Evolutionary conservation across 2,888 invertebrate genomes (phyloP).

Genomic region (Rosalia funebris): DNA sequence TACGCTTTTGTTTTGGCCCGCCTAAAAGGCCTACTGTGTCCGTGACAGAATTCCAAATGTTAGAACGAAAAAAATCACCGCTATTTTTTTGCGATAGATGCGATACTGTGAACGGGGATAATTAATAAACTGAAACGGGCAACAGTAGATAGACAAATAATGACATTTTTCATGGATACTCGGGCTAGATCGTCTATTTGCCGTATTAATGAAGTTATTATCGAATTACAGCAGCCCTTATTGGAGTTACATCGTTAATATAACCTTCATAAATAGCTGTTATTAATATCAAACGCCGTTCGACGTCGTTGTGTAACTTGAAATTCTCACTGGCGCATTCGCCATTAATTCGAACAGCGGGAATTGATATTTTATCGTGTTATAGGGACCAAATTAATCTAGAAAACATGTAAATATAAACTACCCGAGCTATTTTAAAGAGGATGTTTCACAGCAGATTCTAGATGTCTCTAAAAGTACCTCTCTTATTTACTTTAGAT

Average conservation of each 20-base stretch:
- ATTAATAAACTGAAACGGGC: conserved; percentile 1
- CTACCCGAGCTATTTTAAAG: too few species aligned
- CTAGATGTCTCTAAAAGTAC: too few species aligned
- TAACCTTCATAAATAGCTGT: conserved; percentile 31
- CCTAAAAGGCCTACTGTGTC: not conserved
- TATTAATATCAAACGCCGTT: conserved; percentile 14
- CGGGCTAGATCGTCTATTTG: conserved; percentile 33
- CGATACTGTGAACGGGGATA: too few species aligned
- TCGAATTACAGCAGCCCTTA: conserved; percentile 42
- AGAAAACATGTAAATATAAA: too few species aligned
- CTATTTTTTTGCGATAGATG: not conserved
- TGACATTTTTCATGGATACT: conserved; percentile 30
- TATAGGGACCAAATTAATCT: too few species aligned
- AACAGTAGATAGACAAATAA: conserved; percentile 34
- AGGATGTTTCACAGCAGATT: too few species aligned
- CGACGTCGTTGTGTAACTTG: not conserved
- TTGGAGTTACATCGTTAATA: conserved; percentile 26
- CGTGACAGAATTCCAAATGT: not conserved
- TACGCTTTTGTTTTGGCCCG: not conserved
- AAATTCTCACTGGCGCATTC: conserved; percentile 8
- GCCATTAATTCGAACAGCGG: not conserved
- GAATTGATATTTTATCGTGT: too few species aligned
- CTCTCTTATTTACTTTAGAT: too few species aligned
- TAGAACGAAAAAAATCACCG: not conserved
- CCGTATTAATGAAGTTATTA: conserved; percentile 44